Evolutionary conservation across 2,113 vertebrate genomes (phyloP).

Genomic region (Nothobranchius furzeri): DNA sequence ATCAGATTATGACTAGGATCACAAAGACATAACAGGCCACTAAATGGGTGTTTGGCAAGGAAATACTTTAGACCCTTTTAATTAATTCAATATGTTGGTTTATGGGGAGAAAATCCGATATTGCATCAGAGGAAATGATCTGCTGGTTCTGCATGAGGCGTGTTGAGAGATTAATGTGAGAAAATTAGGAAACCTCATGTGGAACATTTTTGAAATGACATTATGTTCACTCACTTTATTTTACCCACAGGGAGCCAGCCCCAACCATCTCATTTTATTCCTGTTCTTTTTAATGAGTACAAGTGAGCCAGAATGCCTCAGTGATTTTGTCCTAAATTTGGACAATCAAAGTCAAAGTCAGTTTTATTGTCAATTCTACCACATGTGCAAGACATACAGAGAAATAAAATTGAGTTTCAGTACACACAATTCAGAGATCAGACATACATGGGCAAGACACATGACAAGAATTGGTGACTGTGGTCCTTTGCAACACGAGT

Average conservation of each 20-base stretch:
- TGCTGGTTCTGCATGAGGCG: constrained; percentile 12
- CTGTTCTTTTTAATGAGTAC: constrained; percentile 59
- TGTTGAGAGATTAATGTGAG: constrained; percentile 60
- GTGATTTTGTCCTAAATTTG: constrained; percentile 13
- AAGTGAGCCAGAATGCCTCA: constrained; percentile 10
- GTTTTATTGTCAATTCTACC: too few species aligned
- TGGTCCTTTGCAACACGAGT: too few species aligned
- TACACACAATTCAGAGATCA: too few species aligned
- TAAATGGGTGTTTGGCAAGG: too few species aligned
- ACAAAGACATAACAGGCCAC: too few species aligned
- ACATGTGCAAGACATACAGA: too few species aligned
- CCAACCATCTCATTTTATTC: constrained; percentile 59
- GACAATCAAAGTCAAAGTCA: too few species aligned
- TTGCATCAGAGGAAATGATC: constrained; percentile 34
- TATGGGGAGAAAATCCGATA: constrained; percentile 24
- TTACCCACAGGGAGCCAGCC: constrained; percentile 37
- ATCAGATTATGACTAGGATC: too few species aligned
- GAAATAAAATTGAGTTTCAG: too few species aligned
- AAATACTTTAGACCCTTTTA: not conserved
- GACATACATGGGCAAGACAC: too few species aligned
- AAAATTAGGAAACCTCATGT: constrained; percentile 74
- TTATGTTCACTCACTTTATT: constrained; percentile 44
- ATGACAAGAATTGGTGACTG: too few species aligned
- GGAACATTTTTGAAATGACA: constrained; percentile 68
- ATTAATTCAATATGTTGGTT: not conserved